phyloP scores from a whole-genome alignment of 2,888 invertebrate genomes.

The Tholera decimalis region DNA sequence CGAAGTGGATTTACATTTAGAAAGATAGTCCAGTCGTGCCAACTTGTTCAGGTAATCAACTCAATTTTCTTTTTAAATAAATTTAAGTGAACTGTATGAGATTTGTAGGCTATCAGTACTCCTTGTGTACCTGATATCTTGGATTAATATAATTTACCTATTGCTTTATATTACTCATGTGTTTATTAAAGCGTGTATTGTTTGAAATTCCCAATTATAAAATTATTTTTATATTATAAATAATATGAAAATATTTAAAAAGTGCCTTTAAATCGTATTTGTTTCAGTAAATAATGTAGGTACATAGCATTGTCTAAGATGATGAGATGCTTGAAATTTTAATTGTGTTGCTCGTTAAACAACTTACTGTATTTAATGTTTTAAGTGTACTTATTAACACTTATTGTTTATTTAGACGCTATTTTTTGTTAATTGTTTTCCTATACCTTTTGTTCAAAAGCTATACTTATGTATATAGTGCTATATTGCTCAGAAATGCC shows the following conservation, averaged over 20 bases:
- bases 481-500: slow-evolving; percentile 12
- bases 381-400: slow-evolving; percentile 16
- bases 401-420: slow-evolving; percentile 17
- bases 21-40: not conserved
- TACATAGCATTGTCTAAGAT: not conserved
- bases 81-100: slow-evolving; percentile 2
- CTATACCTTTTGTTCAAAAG: slow-evolving; percentile 1
- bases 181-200: not conserved
- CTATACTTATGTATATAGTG: not conserved
- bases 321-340: slow-evolving; percentile 11
- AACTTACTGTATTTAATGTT: not conserved
- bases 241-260: not conserved
- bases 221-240: not conserved
- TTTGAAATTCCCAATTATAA: not conserved
- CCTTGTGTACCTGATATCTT: slow-evolving; percentile 29
- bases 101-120: slow-evolving; percentile 1
- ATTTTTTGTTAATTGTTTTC: slow-evolving; percentile 2
- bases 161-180: too few species aligned
- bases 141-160: not conserved
- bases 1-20: not conserved
- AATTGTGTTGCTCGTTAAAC: slow-evolving; percentile 18
- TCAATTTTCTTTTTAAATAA: too few species aligned
- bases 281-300: slow-evolving; percentile 17
- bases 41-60: not conserved
- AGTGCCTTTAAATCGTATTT: slow-evolving; percentile 28